Base-by-base conservation (phyloP, 2,888 invertebrate genomes). In the Laothoe populi region DNA sequence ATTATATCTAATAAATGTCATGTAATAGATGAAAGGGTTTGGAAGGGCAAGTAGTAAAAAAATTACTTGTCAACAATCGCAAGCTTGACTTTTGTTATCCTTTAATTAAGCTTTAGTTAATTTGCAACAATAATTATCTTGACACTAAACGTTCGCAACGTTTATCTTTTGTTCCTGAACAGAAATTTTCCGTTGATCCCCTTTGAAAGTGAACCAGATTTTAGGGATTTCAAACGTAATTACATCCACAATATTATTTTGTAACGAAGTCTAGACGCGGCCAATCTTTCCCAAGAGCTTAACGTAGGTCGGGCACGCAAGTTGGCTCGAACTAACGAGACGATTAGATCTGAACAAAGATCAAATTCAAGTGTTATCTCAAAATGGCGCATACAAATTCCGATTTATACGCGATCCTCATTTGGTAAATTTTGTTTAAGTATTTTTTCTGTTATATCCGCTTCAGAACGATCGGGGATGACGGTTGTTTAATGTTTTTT, bases 401-500 rank as follows among this genome's bases (percentile, higher is more conserved):
- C 31, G 53, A 10, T 53, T 53, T 31, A 53, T 31, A 7, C n/a
- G 16, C 31, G 31, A 35, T 35, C 19, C 19, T 35, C 19, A 31
- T 53, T 53, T 35, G 53, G 19, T 35, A 53, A 53, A 53, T 19
- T 49, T 31, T 11, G 35, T 53, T 53, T 53, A 10, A 19, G 19
- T 1, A 35, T 16, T 35, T 53, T 19, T 16, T 2, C 19, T 10
- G 19, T 53, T 48, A n/a, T 48, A 24, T 35, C 35, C 11, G 26
- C n/a, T 53, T 31, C 10, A 53, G 11, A 8, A 35, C 31, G 4
- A 35, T 31, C 35, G 16, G 4, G 11, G 53, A 53, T 53, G 48
- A 48, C 26, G 23, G 46, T 46, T 46, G 13, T 46, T 23, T 46
- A 46, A 46, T 46, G 46, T 46, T 19, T 53, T 53, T 35, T 35